Conservation (phyloP, 2,113 vertebrate genomes). For the Apistogramma diplotaenia region DNA sequence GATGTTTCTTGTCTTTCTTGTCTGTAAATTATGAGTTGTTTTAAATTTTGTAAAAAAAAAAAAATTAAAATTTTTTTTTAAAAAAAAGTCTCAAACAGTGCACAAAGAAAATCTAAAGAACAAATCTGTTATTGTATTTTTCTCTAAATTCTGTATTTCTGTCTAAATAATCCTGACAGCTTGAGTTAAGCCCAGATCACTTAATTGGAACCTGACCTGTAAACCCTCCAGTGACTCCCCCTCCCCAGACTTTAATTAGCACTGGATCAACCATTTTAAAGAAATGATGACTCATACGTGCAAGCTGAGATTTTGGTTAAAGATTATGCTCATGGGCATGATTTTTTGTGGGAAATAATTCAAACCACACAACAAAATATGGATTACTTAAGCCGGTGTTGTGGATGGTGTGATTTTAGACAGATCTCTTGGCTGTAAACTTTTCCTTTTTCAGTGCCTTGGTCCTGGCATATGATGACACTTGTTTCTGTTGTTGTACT, state of each 20-base stretch:
- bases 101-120: neutral
- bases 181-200: neutral
- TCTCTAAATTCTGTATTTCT: neutral
- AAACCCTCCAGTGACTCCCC: slow-evolving; percentile 14
- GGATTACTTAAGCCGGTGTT: neutral
- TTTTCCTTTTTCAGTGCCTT: neutral
- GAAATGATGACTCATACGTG: neutral
- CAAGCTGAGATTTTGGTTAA: neutral
- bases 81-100: neutral
- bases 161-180: neutral
- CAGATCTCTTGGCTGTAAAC: neutral
- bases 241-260: neutral
- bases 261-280: neutral
- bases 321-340: neutral
- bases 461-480: neutral
- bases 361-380: neutral
- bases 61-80: too few relatives aligned
- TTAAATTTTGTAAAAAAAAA: neutral
- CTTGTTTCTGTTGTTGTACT: neutral
- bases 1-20: too few relatives aligned
- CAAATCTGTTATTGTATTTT: neutral
- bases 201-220: slow-evolving; percentile 17
- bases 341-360: neutral
- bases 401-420: too few relatives aligned
- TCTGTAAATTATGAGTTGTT: neutral